Evolutionary conservation across 2,888 invertebrate species (phyloP), one percentile per base, ranked within the genome.

Genomic region (Apamea monoglypha): DNA sequence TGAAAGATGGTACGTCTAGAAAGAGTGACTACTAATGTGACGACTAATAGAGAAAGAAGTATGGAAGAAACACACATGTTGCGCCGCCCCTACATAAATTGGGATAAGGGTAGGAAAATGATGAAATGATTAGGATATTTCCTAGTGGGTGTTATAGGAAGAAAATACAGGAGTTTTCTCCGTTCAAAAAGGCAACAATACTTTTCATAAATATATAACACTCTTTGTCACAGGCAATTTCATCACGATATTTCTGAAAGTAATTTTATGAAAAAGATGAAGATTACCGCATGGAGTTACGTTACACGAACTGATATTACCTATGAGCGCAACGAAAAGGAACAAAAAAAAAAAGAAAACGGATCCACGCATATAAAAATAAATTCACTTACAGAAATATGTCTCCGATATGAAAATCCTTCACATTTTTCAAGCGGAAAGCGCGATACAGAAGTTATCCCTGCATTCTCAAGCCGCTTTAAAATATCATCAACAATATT

Each of bases 401-500:
- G 71, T 75, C 36, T 71, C 44, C 61, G 18, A 84, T 81, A 87
- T 78, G 44, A 74, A 87, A 78, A 78, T 85, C 74, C 56, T 81
- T 74, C 53, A 50, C 63, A 85, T 87, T 75, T 75, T 74, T 64
- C 72, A 75, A 77, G 66, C 78, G 73, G 74, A 84, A 81, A 76
- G 29, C 74, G 21, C n/a, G 40, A 81, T 78, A 70, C 47, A 75
- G 25, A 66, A 72, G 72, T 66, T 76, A 81, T 76, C 70, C 67
- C 61, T 61, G 63, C 71, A 75, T 81, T 74, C 78, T 56, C 14
- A 70, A 76, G 64, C 40, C 56, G 78, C 44, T 86, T 86, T 76
- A 84, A 83, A 86, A 86, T 86, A 80, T 80, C 86, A 81, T 86
- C 84, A 80, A 80, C 79, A 61, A 81, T 84, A 88, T 88, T 78